Evolutionary conservation across 2,113 vertebrate species (phyloP).

Genomic region (Brachionichthys hirsutus): DNA sequence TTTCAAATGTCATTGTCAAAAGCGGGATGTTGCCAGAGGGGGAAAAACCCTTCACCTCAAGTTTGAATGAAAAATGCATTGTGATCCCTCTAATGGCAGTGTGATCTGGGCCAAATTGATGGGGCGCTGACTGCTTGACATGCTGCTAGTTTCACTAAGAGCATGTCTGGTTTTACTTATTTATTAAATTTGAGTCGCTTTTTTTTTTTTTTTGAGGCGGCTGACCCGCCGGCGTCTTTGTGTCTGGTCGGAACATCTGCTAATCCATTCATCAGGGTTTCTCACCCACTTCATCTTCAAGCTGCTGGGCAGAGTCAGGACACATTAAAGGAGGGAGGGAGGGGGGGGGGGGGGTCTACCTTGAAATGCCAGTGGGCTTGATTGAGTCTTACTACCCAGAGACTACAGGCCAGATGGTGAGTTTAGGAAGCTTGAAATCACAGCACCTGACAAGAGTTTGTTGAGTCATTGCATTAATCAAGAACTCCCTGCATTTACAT

Average conservation of each 20-base stretch:
- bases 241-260: not conserved
- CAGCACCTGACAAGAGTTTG: slow-evolving; percentile 64
- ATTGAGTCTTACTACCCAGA: slow-evolving; percentile 53
- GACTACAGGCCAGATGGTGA: slow-evolving; percentile 63
- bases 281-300: slow-evolving; percentile 30
- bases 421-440: slow-evolving; percentile 60
- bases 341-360: not conserved
- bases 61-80: too few relatives aligned
- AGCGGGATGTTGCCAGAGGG: too few relatives aligned
- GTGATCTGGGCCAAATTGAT: too few relatives aligned
- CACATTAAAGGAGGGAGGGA: not conserved
- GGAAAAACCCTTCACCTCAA: too few relatives aligned
- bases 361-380: slow-evolving; percentile 45
- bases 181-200: not conserved
- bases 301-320: slow-evolving; percentile 11
- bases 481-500: slow-evolving; percentile 48
- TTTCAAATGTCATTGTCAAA: too few relatives aligned
- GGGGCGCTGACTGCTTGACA: too few relatives aligned
- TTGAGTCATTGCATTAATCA: slow-evolving; percentile 65
- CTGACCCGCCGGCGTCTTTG: not conserved
- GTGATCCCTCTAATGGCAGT: too few relatives aligned
- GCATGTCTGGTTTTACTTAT: slow-evolving; percentile 1
- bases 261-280: slow-evolving; percentile 10
- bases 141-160: not conserved
- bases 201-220: not conserved